Conservation (phyloP, 2,113 vertebrate genomes). For the Caretta caretta region DNA sequence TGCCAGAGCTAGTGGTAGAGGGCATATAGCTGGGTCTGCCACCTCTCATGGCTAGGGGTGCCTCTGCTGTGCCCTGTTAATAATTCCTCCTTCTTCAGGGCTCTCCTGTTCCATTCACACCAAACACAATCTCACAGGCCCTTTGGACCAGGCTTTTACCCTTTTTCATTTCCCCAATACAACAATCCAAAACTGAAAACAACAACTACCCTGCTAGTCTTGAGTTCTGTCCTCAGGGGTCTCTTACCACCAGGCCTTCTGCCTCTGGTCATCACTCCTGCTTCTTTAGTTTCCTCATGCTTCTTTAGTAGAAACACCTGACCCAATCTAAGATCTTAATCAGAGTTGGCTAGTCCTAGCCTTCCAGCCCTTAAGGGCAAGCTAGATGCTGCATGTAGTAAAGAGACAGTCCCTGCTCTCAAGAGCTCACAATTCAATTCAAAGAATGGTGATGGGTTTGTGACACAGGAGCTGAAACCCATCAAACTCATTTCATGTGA, state of each 20-base stretch:
- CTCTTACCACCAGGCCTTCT: not conserved
- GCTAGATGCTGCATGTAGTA: not conserved
- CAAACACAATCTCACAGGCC: not conserved
- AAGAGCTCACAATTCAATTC: not conserved
- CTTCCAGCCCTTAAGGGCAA: not conserved
- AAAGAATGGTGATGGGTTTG: not conserved
- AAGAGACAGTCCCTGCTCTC: not conserved
- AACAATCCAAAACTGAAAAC: not conserved
- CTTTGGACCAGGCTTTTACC: not conserved
- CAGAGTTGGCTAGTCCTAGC: not conserved
- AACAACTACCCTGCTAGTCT: not conserved
- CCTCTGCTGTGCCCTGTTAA: not conserved
- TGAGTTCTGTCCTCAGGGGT: not conserved
- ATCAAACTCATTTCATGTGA: not conserved
- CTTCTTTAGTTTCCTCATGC: not conserved
- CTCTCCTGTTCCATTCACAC: not conserved
- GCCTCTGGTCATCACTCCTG: not conserved
- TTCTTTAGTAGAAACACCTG: not conserved
- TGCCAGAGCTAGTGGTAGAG: not conserved
- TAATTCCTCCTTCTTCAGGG: not conserved
- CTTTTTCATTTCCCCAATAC: not conserved
- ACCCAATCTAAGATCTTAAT: not conserved
- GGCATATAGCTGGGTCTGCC: not conserved
- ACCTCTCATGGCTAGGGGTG: not conserved
- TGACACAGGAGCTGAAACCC: not conserved